Conservation (phyloP, 1,140 invertebrate species). For the Listronotus bonariensis region DNA sequence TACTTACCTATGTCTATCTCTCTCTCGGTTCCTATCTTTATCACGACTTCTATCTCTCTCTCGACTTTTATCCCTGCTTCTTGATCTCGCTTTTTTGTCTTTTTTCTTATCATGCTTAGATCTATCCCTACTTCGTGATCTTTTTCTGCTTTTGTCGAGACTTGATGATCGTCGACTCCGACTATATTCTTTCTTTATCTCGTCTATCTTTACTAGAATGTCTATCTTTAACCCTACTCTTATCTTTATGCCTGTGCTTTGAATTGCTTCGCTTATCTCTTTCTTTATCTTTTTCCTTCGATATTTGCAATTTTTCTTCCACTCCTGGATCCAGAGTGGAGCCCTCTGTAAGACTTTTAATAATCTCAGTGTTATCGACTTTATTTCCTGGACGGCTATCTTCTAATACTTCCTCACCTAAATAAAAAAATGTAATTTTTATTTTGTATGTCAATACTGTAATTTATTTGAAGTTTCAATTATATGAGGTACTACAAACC, state of each 20-base stretch:
- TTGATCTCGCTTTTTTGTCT: slow-evolving; percentile 40
- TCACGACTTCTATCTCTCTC: slow-evolving; percentile 34
- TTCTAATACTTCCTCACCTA: slow-evolving; percentile 53
- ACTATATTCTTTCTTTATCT: slow-evolving; percentile 34
- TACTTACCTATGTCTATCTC: slow-evolving; percentile 31
- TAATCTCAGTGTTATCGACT: slow-evolving; percentile 50
- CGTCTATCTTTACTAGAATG: slow-evolving; percentile 50
- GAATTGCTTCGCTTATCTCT: slow-evolving; percentile 50
- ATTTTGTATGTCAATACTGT: too few relatives aligned
- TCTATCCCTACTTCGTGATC: slow-evolving; percentile 45
- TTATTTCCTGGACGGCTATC: slow-evolving; percentile 47
- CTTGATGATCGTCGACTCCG: slow-evolving; percentile 42
- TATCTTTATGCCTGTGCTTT: slow-evolving; percentile 49
- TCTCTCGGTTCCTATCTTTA: slow-evolving; percentile 7
- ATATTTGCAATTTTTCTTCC: slow-evolving; percentile 31
- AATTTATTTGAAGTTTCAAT: too few relatives aligned
- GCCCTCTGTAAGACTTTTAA: slow-evolving; percentile 47
- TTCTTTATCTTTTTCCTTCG: slow-evolving; percentile 46
- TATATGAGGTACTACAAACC: too few relatives aligned
- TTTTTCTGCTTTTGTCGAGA: slow-evolving; percentile 41
- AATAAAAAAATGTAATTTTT: too few relatives aligned
- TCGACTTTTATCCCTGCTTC: slow-evolving; percentile 33
- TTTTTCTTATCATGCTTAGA: slow-evolving; percentile 39
- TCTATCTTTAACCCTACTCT: slow-evolving; percentile 49
- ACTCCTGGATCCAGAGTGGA: slow-evolving; percentile 38